Conservation (phyloP, 2,888 invertebrate species). For the Agrenia bidenticulata region DNA sequence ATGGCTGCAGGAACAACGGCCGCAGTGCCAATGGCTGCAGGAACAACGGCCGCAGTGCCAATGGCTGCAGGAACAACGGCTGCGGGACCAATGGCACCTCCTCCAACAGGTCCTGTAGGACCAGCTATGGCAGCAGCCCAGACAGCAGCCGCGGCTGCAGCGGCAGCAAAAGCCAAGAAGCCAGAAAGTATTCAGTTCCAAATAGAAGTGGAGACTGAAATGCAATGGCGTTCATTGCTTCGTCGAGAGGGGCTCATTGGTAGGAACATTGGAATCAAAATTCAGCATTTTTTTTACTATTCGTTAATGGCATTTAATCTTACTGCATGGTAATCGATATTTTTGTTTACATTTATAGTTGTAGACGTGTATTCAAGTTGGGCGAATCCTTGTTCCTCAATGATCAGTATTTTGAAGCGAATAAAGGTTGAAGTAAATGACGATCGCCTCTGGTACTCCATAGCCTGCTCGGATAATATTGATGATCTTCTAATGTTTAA, state of each 20-base stretch:
- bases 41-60: background rate
- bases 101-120: background rate
- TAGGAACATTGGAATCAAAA: slow-evolving; percentile 25
- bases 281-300: background rate
- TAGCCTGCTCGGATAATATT: slow-evolving; percentile 46
- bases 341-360: slow-evolving; percentile 26
- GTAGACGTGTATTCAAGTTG: slow-evolving; percentile 50
- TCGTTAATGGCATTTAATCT: background rate
- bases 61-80: background rate
- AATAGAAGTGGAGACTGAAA: slow-evolving; percentile 45
- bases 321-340: too few relatives aligned
- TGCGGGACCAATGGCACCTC: background rate
- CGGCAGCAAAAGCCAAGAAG: slow-evolving; percentile 7
- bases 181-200: slow-evolving; percentile 32
- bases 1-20: background rate
- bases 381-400: slow-evolving; percentile 48
- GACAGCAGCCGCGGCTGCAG: background rate
- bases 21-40: background rate
- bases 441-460: slow-evolving; percentile 37
- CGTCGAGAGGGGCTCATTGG: slow-evolving; percentile 50
- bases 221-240: slow-evolving; percentile 46
- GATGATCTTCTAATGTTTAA: slow-evolving; percentile 45
- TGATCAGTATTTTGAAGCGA: slow-evolving; percentile 47
- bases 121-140: background rate
- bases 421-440: slow-evolving; percentile 48